Evolutionary conservation across 2,113 vertebrate genomes (phyloP).

Genomic region (Salvelinus sp.): DNA sequence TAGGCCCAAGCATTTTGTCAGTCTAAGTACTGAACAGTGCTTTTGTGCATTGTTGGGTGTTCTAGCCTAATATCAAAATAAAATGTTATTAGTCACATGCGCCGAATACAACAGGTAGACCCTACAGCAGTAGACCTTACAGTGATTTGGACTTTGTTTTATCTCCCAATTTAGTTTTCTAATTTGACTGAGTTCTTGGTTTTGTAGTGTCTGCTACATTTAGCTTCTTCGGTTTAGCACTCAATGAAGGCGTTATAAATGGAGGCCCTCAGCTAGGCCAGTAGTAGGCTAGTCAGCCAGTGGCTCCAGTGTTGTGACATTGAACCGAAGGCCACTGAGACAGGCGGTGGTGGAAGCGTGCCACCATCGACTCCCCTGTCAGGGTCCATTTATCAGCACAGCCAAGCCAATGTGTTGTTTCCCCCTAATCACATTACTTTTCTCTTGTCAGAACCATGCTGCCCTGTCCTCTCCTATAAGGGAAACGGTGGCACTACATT

Average conservation of each 20-base stretch:
- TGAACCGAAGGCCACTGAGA: not conserved
- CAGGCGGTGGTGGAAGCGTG: conserved; percentile 14
- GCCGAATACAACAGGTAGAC: no score
- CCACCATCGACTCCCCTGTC: conserved; percentile 13
- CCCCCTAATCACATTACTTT: conserved; percentile 4
- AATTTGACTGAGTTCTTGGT: no score
- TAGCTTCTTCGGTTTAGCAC: no score
- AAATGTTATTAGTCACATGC: no score
- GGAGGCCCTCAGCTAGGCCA: not conserved
- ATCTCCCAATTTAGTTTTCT: no score
- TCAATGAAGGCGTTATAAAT: not conserved
- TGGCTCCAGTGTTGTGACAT: conserved; percentile 31
- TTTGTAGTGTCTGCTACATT: no score
- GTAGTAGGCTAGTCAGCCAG: not conserved
- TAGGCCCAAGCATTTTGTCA: no score
- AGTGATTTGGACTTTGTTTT: no score
- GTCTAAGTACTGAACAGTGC: no score
- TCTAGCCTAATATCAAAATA: no score
- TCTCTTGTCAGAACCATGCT: not conserved
- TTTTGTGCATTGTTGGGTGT: no score
- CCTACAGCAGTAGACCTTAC: no score
- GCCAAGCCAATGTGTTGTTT: conserved; percentile 1
- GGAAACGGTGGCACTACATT: not conserved
- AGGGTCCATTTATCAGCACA: conserved; percentile 15
- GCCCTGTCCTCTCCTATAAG: not conserved